Conservation (phyloP, 2,113 vertebrate species). For the Phasianus colchicus region DNA sequence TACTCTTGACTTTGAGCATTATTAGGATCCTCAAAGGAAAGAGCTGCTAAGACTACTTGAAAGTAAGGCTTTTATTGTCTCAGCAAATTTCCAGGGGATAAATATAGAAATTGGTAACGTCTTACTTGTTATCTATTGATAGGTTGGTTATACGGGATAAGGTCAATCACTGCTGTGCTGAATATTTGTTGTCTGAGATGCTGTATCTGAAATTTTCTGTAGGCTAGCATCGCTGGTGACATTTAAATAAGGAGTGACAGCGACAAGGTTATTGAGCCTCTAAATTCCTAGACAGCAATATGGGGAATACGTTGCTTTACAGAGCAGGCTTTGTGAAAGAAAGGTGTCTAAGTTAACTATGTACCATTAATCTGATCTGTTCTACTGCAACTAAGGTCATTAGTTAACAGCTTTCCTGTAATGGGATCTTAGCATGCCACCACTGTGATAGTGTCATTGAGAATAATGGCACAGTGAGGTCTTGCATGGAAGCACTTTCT, state of each 20-base stretch:
- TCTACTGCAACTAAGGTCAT: slow-evolving; percentile 59
- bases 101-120: slow-evolving; percentile 1
- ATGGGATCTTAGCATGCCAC: slow-evolving; percentile 65
- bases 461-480: slow-evolving; percentile 69
- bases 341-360: slow-evolving; percentile 57
- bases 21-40: slow-evolving; percentile 57
- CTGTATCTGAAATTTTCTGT: background rate
- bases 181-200: background rate
- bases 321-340: slow-evolving; percentile 43
- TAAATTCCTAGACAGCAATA: slow-evolving; percentile 43
- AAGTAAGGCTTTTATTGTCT: slow-evolving; percentile 52
- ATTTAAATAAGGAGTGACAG: slow-evolving; percentile 6
- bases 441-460: slow-evolving; percentile 68
- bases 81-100: slow-evolving; percentile 29
- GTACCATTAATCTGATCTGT: slow-evolving; percentile 72
- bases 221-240: background rate
- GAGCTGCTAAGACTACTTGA: slow-evolving; percentile 33
- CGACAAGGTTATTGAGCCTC: background rate
- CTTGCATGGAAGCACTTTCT: slow-evolving; percentile 69
- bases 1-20: slow-evolving; percentile 65
- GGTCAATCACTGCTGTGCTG: background rate
- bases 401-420: slow-evolving; percentile 64
- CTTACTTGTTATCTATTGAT: background rate
- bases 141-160: background rate
- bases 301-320: slow-evolving; percentile 56